These are phyloP conservation scores for Synergus japonicus DNA, from an alignment of 2,888 invertebrate species.

Conservation along the genomic window DNA sequence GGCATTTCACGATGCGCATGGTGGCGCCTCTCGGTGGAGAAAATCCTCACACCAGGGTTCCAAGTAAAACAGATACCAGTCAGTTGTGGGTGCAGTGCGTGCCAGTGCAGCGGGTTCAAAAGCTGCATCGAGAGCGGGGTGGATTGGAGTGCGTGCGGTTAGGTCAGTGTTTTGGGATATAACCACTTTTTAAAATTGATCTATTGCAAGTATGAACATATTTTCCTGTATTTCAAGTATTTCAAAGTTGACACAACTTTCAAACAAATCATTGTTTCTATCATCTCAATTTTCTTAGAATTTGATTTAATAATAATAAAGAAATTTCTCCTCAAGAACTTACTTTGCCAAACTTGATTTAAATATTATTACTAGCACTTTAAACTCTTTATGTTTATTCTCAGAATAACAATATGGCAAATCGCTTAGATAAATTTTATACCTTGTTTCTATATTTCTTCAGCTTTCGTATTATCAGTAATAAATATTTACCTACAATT, in stretches of 20 bases:
- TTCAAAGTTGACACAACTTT: not conserved
- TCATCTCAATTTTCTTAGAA: too few species aligned
- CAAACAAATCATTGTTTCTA: not conserved
- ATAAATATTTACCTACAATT: too few species aligned
- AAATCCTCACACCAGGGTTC: constrained; percentile 56
- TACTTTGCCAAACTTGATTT: too few species aligned
- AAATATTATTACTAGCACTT: too few species aligned
- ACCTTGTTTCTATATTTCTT: too few species aligned
- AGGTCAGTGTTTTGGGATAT: constrained; percentile 61
- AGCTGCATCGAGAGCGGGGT: constrained; percentile 62
- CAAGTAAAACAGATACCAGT: constrained; percentile 56
- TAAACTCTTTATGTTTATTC: too few species aligned
- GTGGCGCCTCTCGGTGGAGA: constrained; percentile 64
- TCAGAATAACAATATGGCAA: too few species aligned
- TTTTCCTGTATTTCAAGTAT: not conserved
- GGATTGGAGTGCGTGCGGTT: constrained; percentile 69
- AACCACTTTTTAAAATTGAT: not conserved
- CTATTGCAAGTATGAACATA: not conserved
- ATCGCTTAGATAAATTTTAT: too few species aligned
- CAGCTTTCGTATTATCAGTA: too few species aligned
- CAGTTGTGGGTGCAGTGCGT: constrained; percentile 75
- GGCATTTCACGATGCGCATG: constrained; percentile 44
- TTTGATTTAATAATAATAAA: too few species aligned
- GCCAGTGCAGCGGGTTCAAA: constrained; percentile 71
- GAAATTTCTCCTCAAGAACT: too few species aligned